Conservation (phyloP, 2,888 invertebrate species). For the Amiota minor region DNA sequence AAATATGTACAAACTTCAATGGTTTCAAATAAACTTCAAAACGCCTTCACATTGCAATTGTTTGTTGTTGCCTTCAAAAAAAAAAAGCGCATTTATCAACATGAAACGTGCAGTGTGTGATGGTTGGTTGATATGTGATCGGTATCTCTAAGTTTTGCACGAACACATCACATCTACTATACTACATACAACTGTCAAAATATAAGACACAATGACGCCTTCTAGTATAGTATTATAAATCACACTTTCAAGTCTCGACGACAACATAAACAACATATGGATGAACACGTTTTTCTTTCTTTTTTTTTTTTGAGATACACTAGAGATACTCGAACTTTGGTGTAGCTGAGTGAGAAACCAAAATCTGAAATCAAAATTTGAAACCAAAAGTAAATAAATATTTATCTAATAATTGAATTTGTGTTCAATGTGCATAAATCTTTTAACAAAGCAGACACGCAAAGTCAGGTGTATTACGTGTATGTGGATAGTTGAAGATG, state of each 20-base stretch:
- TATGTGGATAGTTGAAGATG: not conserved
- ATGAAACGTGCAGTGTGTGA: constrained; percentile 46
- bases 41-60: constrained; percentile 53
- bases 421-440: constrained; percentile 4
- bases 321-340: not conserved
- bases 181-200: constrained; percentile 61
- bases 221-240: constrained; percentile 42
- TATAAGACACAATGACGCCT: constrained; percentile 42
- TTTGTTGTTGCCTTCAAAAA: constrained; percentile 5
- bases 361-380: not conserved
- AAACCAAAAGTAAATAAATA: no score
- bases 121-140: constrained; percentile 39
- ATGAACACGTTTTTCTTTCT: no score
- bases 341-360: no score
- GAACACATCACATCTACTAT: constrained; percentile 36
- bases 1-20: no score
- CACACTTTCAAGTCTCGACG: constrained; percentile 50
- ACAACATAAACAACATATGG: no score
- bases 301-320: no score
- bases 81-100: constrained; percentile 21
- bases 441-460: not conserved
- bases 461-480: not conserved
- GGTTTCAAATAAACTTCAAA: not conserved
- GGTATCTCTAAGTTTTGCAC: constrained; percentile 58
- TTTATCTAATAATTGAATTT: not conserved